Percentiles rank a stretch among this genome's conserved stretches.
Evolutionary conservation across 2,888 invertebrate species (phyloP).

Genomic region (Frankliniella intonsa): DNA sequence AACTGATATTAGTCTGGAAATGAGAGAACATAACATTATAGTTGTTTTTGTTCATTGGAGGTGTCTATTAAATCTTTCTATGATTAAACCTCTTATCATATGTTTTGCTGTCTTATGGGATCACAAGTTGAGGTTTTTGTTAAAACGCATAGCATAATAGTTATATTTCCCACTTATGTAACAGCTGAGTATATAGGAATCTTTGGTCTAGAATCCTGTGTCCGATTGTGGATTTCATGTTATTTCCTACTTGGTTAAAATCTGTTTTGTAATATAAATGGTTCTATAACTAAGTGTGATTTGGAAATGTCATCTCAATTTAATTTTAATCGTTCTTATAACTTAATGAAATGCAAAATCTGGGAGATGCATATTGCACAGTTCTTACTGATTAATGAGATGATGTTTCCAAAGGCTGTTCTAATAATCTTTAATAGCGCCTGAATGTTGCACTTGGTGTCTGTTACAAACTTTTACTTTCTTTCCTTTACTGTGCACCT

Average conservation of each 20-base stretch:
- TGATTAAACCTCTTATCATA: not conserved
- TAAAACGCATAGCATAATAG: not conserved
- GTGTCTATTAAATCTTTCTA: slow-evolving; percentile 19
- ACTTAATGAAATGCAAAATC: not conserved
- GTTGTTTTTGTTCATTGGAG: slow-evolving; percentile 32
- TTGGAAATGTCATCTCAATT: not conserved
- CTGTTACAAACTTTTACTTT: not conserved
- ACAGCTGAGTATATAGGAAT: too few species aligned
- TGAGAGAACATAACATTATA: not conserved
- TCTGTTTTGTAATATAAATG: too few species aligned
- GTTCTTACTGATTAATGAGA: not conserved
- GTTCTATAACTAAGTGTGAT: too few species aligned
- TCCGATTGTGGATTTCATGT: too few species aligned
- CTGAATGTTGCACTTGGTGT: not conserved
- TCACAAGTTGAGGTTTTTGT: slow-evolving; percentile 10
- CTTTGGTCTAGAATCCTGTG: too few species aligned
- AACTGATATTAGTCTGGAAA: slow-evolving; percentile 3
- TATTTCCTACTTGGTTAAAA: too few species aligned
- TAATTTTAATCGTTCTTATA: not conserved
- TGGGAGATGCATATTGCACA: not conserved
- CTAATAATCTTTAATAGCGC: not conserved
- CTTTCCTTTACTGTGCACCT: not conserved
- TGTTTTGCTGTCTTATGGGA: not conserved
- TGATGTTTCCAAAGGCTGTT: not conserved
- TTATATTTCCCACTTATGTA: not conserved